Evolutionary conservation across 1,140 invertebrate species (phyloP), one percentile per base, ranked within the genome.

Genomic region (Aphidius gifuensis): DNA sequence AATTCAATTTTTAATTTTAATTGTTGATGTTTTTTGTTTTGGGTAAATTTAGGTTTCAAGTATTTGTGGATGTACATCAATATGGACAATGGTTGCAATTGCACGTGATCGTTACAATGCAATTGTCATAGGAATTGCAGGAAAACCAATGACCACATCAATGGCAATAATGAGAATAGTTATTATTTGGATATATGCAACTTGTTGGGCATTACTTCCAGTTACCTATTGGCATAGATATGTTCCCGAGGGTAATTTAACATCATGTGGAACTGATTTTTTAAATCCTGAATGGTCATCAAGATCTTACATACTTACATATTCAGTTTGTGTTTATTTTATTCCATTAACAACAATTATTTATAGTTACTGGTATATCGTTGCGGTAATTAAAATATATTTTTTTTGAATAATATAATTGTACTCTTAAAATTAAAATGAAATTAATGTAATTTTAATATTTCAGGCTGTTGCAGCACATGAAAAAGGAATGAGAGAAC

Each of bases 221-320:
- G 16, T 32, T 32, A 32, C 23, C 16, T 16, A 32, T 32, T 32
- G 23, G 23, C 23, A 32, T 32, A 90, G 88, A 69, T 93, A 92
- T 78, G 89, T 92, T 48, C 90, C 91, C n/a, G 92, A 93, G 81
- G 90, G 90, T 55, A 93, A 93, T 70, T 87, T 92, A 85, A 92
- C 90, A 38, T 88, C 90, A 23, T 94, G 92, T 71, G 92, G 91
- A 40, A 92, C 92, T 60, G 92, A 94, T 74, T 93, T 92, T 73
- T 76, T 93, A 46, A 85, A 78, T 55, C 85, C 86, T 69, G 85
- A 88, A 56, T 85, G 84, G 83, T 61, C 83, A 9, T 85, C 84
- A 67, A 81, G 81, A 58, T 88, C 88, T 57, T 92, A 91, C 75
- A 85, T 91, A 65, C 64, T 91, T 9, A 80, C 86, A 4, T 91